These are phyloP conservation scores for Falco novaeseelandiae DNA, from an alignment of 2,797 vertebrate genomes.

Conservation along the genomic window DNA sequence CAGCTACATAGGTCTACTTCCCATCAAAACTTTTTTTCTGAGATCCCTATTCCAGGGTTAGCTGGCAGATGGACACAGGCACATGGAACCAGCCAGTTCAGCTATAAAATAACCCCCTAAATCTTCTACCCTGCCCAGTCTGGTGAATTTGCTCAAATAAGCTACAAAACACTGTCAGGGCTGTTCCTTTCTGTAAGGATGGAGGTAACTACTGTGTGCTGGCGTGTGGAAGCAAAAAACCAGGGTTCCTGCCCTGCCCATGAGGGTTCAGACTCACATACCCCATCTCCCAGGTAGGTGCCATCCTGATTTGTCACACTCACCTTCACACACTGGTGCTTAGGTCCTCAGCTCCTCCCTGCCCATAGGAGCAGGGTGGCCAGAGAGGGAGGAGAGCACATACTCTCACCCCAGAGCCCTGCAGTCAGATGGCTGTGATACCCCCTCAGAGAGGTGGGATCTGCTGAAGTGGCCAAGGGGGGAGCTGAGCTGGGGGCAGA, in stretches of 20 bases:
- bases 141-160: not conserved
- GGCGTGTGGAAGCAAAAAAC: not conserved
- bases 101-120: not conserved
- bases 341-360: not conserved
- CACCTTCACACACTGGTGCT: not conserved
- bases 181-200: not conserved
- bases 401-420: not conserved
- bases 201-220: not conserved
- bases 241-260: not conserved
- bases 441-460: not conserved
- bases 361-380: rapidly evolving
- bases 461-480: not conserved
- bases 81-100: not conserved
- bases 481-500: not conserved
- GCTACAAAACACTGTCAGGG: not conserved
- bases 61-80: not conserved
- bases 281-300: not conserved
- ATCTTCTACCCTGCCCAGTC: not conserved
- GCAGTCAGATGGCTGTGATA: not conserved
- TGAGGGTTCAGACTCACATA: not conserved
- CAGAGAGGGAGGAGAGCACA: rapidly evolving
- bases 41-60: not conserved
- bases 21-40: not conserved
- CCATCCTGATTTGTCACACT: not conserved
- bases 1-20: not conserved